Base-by-base conservation (phyloP, 2,888 invertebrate species). In the Parnassius smintheus region DNA sequence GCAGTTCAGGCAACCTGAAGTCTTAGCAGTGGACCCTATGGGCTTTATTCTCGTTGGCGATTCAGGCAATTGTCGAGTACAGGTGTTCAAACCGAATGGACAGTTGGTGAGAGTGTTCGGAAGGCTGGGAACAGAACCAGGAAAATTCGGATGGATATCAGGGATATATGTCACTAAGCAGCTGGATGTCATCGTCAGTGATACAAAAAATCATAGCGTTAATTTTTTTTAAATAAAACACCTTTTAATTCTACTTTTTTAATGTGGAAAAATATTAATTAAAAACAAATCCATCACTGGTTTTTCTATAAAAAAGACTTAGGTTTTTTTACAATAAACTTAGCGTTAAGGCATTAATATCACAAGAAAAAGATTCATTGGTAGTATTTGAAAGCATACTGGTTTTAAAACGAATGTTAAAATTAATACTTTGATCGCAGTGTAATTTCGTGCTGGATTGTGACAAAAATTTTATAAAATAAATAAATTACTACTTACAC, bases 41-140 rank as follows among this genome's bases (percentile, higher is more conserved):
- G 96, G 96, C 0, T 95, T 95, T 77, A 94, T 96, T 49, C 84
- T 96, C 1, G 95, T 96, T 0, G 96, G 96, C 0, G 96, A 96
- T 77, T 94, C 95, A 0, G 96, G 96, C 0, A 96, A 96, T 76
- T 94, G 94, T 49, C 88, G 96, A 7, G 91, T 96, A 0, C 96
- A 96, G 80, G 93, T 96, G 9, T 96, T 96, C 77, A 93, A 94
- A 64, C 94, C 94, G 0, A 93, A 94, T 63, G 96, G 96, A 4
- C 92, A 93, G 61, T 92, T 95, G 62, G 93, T 95, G 4, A 91
- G 94, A 68, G 93, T 93, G 22, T 94, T 96, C 73, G 95, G 96
- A 0, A 90, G 91, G 0, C 70, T 84, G 22, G 93, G 88, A 35
- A 83, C 77, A 0, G 86, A 86, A 56, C 80, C 86, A 1, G 90